Evolutionary conservation across 2,113 vertebrate species (phyloP).

Genomic region (Potamarius usumacintae): DNA sequence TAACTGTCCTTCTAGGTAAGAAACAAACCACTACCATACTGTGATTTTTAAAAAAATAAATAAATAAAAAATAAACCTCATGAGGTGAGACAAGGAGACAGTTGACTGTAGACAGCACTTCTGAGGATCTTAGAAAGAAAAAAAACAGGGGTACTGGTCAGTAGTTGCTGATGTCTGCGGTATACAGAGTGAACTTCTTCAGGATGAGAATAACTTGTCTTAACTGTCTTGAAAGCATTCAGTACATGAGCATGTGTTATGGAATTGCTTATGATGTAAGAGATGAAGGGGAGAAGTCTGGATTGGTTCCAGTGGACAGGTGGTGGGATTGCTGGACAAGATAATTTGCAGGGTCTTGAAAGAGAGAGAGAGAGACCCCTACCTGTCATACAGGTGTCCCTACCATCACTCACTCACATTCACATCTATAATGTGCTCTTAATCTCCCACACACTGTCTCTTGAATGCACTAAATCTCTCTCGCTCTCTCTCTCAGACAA

Average conservation of each 20-base stretch:
- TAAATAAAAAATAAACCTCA: too few relatives aligned
- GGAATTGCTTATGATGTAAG: background rate
- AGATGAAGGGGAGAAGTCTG: background rate
- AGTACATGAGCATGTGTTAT: background rate
- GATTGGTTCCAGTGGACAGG: background rate
- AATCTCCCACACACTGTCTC: background rate
- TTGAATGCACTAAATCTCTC: background rate
- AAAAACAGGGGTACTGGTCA: background rate
- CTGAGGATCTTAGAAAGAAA: background rate
- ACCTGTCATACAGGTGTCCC: background rate
- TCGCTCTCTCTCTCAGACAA: background rate
- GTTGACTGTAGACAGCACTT: background rate
- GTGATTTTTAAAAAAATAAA: too few relatives aligned
- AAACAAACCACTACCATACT: too few relatives aligned
- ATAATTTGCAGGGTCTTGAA: background rate
- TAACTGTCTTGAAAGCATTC: background rate
- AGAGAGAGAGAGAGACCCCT: background rate
- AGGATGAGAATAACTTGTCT: background rate
- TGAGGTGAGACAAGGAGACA: background rate
- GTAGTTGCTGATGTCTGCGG: background rate
- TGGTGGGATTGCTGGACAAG: background rate
- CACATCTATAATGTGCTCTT: background rate
- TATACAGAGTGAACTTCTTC: background rate
- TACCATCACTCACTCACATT: background rate
- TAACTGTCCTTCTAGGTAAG: too few relatives aligned